These are phyloP conservation scores for Apamea epomidion DNA, from an alignment of 2,888 invertebrate species.

Conservation along the genomic window DNA sequence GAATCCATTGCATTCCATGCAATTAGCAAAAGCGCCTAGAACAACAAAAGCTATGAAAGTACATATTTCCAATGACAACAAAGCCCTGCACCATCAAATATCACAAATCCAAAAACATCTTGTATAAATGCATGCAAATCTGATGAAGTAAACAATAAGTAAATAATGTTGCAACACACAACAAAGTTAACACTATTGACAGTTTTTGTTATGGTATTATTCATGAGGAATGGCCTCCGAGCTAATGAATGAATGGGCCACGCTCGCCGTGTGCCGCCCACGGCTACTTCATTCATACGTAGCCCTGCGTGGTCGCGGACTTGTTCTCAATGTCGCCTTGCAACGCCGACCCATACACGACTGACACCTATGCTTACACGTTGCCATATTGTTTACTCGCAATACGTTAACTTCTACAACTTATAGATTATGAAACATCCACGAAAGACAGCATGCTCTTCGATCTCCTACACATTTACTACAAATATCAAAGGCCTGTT, in stretches of 20 bases:
- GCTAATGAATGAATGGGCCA: conserved; percentile 88
- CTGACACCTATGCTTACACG: conserved; percentile 53
- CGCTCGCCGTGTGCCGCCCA: conserved; percentile 82
- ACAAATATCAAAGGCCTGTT: conserved; percentile 68
- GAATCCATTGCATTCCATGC: background rate
- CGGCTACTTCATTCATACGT: conserved; percentile 87
- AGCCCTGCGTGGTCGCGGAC: conserved; percentile 84
- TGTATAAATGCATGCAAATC: conserved; percentile 32
- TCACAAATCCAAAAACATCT: background rate
- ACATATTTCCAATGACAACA: conserved; percentile 1
- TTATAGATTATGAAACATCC: conserved; percentile 19
- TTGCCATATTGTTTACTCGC: conserved; percentile 37
- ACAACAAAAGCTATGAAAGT: background rate
- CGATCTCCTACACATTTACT: conserved; percentile 40
- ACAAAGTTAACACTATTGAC: conserved; percentile 79
- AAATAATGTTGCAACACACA: conserved; percentile 66
- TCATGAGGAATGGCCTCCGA: conserved; percentile 88
- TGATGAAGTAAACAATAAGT: conserved; percentile 59
- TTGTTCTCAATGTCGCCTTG: conserved; percentile 81
- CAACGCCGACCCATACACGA: conserved; percentile 67
- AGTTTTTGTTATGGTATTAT: conserved; percentile 87
- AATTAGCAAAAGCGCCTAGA: background rate
- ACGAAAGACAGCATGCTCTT: conserved; percentile 23
- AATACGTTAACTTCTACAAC: conserved; percentile 19
- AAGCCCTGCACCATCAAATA: no score